Base-by-base conservation (phyloP, 2,797 vertebrate species). In the Falco naumanni region DNA sequence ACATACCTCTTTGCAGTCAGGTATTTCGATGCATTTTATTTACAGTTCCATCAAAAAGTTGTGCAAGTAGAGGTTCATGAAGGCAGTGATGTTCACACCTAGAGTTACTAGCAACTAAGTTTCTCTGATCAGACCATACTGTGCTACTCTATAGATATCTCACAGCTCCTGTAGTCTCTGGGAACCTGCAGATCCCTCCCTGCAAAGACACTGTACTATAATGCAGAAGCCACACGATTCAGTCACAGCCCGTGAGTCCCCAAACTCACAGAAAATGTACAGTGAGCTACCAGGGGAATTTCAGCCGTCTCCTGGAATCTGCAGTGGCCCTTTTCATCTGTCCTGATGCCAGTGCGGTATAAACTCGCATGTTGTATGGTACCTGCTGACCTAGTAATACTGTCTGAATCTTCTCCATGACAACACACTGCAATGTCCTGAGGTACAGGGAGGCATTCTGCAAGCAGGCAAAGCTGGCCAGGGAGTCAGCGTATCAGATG, bases 331-430 rank as follows among this genome's bases (percentile, higher is more conserved):
- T 91, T 97, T 83, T 90, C n/a, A 5, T 61, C 84, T 8, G 0
- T 47, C 53, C 47, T 29, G 43, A 41, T 6, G 6, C 51, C 34
- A 17, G 19, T 6, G 5, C 33, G 75, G 4, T 56, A 31, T 29
- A 50, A 93, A 28, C 12, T 50, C 1, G 0, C 11, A 1, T 8
- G n/a, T 53, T 57, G 48, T 31, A 16, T 11, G 34, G 69, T 72
- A 47, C 47, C 65, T 31, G 13, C n/a, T 97, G 82, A 95, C 66
- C 68, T 84, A 84, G 78, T 71, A 86, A 48, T 39, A 24, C 87
- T 34, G 31, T 25, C 95, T 89, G 81, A 96, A 83, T 82, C 88
- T 89, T 97, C 95, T 96, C 95, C 95, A 84, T 97, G 97, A 93
- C 96, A 97, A 97, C 90, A 3, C 48, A 33, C 28, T 5, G 71